phyloP scores from a whole-genome alignment of 53 echinoderm and acorn worm species.

The Temnopleurus reevesii region DNA sequence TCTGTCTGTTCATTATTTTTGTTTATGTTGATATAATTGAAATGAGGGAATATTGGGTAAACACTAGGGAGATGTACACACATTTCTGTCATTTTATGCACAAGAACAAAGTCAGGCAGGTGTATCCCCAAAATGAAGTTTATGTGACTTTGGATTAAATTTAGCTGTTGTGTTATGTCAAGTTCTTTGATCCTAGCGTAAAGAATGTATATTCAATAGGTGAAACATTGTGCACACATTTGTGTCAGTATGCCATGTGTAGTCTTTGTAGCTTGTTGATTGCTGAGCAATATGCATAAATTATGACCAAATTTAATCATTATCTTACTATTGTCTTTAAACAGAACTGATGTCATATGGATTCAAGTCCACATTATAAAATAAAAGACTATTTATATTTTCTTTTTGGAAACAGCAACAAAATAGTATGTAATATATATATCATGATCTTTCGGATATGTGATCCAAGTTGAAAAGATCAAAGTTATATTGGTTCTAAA shows the following conservation, averaged over 20 bases:
- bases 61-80: background rate
- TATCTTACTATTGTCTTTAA: conserved; percentile 61
- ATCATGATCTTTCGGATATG: conserved; percentile 1
- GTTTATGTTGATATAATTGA: too few relatives aligned
- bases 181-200: conserved; percentile 4
- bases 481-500: background rate
- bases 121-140: background rate
- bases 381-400: too few relatives aligned
- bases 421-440: background rate
- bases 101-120: background rate
- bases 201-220: conserved; percentile 31
- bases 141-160: conserved; percentile 19
- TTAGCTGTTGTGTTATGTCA: conserved; percentile 3
- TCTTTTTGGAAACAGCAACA: background rate
- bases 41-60: too few relatives aligned
- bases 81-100: background rate
- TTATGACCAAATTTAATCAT: conserved; percentile 8
- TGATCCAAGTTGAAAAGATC: background rate
- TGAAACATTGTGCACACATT: conserved; percentile 9
- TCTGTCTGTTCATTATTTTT: too few relatives aligned
- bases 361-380: background rate
- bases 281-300: background rate
- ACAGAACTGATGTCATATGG: conserved; percentile 21
- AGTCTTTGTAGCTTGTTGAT: background rate
- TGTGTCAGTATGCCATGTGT: conserved; percentile 7